Evolutionary conservation across 2,797 vertebrate genomes (phyloP), one percentile per base, ranked within the genome.

Genomic region (Leuciscus waleckii): DNA sequence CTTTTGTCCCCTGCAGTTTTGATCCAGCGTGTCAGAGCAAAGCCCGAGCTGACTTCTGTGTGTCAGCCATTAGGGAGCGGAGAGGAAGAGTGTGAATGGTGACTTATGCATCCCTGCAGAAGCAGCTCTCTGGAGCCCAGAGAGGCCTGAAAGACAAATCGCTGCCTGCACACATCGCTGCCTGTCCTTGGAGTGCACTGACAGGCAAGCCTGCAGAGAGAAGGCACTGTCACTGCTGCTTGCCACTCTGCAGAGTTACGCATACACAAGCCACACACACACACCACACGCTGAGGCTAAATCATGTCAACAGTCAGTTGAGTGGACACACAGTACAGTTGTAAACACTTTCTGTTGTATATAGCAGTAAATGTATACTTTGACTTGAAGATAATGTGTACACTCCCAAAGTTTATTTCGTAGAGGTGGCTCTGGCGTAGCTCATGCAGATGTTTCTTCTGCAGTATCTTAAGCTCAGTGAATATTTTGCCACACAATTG

Each of bases 141-240:
- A 79, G 83, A 85, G 49, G 19, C 46, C 85, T 87, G 67, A 87
- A 84, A 89, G 79, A 87, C 79, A 83, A 89, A 87, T 85, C 58
- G 51, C 61, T 89, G 85, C 65, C 77, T 84, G 73, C 79, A 85
- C 88, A 89, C 79, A 71, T 86, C 71, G 43, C 82, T 85, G 86
- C 82, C 71, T 87, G 90, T 85, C 88, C 85, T 88, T 88, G 86
- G 83, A 80, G 86, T 82, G 77, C 76, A 82, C 78, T 86, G 88
- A 86, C 86, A 87, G 85, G 79, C 70, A 84, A 86, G 71, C 82
- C 82, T 83, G 69, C 79, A 63, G 51, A 82, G 84, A 79, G 68
- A 56, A 74, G 81, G 35, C 67, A 63, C 73, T 82, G 86, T 77
- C 76, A 86, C 76, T 78, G 58, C 73, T 71, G 61, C 83, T 78